phyloP scores from a whole-genome alignment of 1,140 invertebrate species.

The Daktulosphaira vitifoliae region DNA sequence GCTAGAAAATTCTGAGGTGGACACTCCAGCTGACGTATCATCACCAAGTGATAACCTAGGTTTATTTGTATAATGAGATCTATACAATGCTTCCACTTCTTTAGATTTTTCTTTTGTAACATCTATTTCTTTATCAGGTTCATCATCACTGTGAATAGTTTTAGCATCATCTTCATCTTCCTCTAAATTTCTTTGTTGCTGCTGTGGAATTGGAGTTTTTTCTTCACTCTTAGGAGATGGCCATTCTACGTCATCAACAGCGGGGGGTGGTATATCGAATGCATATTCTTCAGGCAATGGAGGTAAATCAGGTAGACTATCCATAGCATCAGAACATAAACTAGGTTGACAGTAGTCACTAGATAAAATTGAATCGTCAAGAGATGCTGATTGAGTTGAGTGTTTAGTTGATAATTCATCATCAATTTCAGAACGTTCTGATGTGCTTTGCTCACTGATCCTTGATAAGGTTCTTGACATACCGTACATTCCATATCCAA shows the following conservation, averaged over 20 bases:
- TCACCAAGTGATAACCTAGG: constrained; percentile 68
- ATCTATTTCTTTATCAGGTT: constrained; percentile 22
- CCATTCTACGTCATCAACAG: constrained; percentile 52
- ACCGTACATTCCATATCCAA: constrained; percentile 53
- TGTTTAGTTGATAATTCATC: constrained; percentile 73
- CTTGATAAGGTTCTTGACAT: constrained; percentile 65
- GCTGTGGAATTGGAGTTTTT: neutral
- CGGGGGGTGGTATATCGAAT: constrained; percentile 40
- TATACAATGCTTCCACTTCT: constrained; percentile 44
- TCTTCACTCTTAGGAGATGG: constrained; percentile 55
- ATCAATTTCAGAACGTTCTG: constrained; percentile 62
- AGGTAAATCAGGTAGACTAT: constrained; percentile 39
- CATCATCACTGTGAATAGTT: constrained; percentile 51
- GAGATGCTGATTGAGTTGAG: constrained; percentile 65
- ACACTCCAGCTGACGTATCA: constrained; percentile 71
- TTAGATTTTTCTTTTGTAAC: constrained; percentile 45
- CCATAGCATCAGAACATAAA: constrained; percentile 60
- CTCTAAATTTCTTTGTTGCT: neutral
- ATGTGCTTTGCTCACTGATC: constrained; percentile 77
- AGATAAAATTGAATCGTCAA: constrained; percentile 70
- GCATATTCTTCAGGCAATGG: constrained; percentile 33
- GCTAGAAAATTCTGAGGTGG: constrained; percentile 75
- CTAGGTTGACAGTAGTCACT: constrained; percentile 71
- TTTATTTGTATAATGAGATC: constrained; percentile 40
- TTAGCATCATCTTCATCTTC: constrained; percentile 39